Evolutionary conservation across 2,113 vertebrate genomes (phyloP), one percentile per base, ranked within the genome.

Genomic region (Sebastes schlegelii): DNA sequence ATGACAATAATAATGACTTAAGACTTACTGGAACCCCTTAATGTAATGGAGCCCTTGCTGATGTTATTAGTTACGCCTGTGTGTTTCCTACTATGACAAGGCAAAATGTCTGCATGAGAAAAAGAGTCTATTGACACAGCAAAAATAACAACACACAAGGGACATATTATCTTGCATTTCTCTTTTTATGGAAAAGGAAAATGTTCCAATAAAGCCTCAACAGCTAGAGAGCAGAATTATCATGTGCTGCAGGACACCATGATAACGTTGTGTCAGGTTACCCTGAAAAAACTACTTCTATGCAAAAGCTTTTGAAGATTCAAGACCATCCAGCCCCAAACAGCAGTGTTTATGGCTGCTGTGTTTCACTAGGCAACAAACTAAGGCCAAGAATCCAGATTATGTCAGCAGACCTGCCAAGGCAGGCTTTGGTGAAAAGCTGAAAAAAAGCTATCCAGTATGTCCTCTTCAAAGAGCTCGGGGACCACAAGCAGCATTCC

Each of bases 401-500:
- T 90, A 92, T 91, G 85, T 83, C 76, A 14, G 87, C 68, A 78
- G 85, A 88, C 77, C 81, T 86, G 88, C 90, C 91, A 92, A 87
- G 54, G 73, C 72, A 72, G 77, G 85, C 89, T 87, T 90, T 89
- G 79, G 86, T 87, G 88, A 93, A 92, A 91, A 90, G 86, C 79
- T 86, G 63, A 83, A 88, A 82, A 67, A 89, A 82, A 85, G 68
- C 83, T 83, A 86, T 89, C 86, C 86, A 91, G 85, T 82, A 82
- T 84, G 80, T 92, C 83, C 81, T 89, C 90, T 86, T 92, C 88
- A 89, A 93, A 92, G 88, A 89, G 79, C 78, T 45, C 13, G 51
- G 79, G 85, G 82, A 90, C 89, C 77, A 90, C 83, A 91, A 91
- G 83, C 88, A 86, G 86, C 92, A 94, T 94, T 94, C 92, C 93